Evolutionary conservation across 2,797 vertebrate genomes (phyloP).

Genomic region (Miichthys miiuy): DNA sequence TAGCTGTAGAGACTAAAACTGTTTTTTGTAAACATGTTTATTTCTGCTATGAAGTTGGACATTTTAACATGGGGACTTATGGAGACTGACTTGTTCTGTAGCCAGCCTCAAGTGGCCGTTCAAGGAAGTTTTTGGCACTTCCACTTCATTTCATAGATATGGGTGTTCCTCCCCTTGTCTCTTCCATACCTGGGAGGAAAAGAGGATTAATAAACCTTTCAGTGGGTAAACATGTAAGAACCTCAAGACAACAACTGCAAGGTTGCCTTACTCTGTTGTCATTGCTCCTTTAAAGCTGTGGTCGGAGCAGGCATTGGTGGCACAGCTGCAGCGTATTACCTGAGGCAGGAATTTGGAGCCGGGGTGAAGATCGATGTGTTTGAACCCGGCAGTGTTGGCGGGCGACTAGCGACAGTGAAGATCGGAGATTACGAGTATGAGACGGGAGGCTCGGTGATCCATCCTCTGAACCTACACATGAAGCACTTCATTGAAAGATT

Average conservation of each 20-base stretch:
- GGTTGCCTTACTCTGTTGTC: background rate
- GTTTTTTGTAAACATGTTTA: too few relatives aligned
- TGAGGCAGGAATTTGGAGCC: constrained; percentile 92
- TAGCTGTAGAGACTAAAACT: too few relatives aligned
- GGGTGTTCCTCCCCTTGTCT: too few relatives aligned
- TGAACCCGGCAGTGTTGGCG: constrained; percentile 88
- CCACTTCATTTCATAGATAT: too few relatives aligned
- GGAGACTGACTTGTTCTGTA: too few relatives aligned
- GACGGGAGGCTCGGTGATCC: constrained; percentile 88
- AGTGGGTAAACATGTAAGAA: background rate
- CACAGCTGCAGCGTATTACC: constrained; percentile 88
- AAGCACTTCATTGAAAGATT: constrained; percentile 92
- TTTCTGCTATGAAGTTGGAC: too few relatives aligned
- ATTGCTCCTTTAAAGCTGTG: constrained; percentile 83
- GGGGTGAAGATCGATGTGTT: constrained; percentile 90
- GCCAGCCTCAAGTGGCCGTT: too few relatives aligned
- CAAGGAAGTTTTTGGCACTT: too few relatives aligned
- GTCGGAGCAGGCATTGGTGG: constrained; percentile 94
- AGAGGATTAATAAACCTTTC: too few relatives aligned
- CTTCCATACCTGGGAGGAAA: too few relatives aligned
- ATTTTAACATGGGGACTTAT: too few relatives aligned
- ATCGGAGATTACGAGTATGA: constrained; percentile 89
- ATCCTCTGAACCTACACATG: constrained; percentile 97
- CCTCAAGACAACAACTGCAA: background rate
- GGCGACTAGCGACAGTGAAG: constrained; percentile 87